Base-by-base conservation (phyloP, 2,797 vertebrate species). In the Hyperoplus immaculatus region DNA sequence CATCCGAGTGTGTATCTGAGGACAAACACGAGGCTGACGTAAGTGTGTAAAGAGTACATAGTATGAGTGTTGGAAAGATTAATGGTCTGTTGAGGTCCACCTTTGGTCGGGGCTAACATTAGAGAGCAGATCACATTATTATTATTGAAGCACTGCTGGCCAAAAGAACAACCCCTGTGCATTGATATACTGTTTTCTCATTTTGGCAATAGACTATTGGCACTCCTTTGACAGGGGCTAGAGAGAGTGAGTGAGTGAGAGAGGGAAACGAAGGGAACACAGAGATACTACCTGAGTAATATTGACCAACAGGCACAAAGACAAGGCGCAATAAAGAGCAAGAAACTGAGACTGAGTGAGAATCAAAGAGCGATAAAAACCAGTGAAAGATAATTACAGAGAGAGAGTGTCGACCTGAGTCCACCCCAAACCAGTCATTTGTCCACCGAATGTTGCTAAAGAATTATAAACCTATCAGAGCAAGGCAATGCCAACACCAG, bases 391-490 rank as follows among this genome's bases (percentile, higher is more conserved):
- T 39, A 63, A 81, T 69, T 78, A 88, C 71, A 1, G 11, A 72
- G 66, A 81, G 29, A 72, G 77, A 87, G 29, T 72, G 64, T 67
- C 39, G 69, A 86, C 66, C 29, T 72, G 41, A 68, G 72, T 80
- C 68, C 66, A 78, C 56, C 14, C 12, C 60, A 70, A 85, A 88
- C 53, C 58, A 6, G 13, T 58, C 73, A 87, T 78, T 83, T 80
- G 77, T 87, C 79, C 64, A 18, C 77, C 18, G 68, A 83, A 84
- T 64, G 87, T 77, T 75, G 65, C 75, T 7, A 54, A 73, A 47
- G 76, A 84, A 85, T 81, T 83, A 82, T 80, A 81, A 85, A 93
- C 91, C 77, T 65, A 80, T 87, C 88, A 87, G 21, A 13, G 61
- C 21, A 29, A 73, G 69, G 72, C 75, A 77, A 57, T 55, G 83